phyloP scores from a whole-genome alignment of 2,797 vertebrate species.

The Melanotaenia boesemani region DNA sequence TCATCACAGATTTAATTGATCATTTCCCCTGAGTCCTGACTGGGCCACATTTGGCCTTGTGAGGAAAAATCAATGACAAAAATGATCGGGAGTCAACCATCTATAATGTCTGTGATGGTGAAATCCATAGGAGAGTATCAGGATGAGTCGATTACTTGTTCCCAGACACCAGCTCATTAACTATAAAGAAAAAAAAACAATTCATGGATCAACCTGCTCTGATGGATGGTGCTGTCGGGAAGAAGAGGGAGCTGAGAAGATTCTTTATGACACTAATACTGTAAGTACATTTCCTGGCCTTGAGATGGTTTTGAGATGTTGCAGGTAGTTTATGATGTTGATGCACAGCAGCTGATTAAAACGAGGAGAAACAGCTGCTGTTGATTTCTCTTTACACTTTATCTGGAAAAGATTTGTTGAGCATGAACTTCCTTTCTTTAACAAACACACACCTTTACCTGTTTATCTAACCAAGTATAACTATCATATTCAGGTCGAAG shows the following conservation, averaged over 20 bases:
- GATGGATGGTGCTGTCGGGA: constrained; percentile 45
- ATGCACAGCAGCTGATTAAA: constrained; percentile 43
- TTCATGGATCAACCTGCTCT: constrained; percentile 54
- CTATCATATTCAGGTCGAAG: too few relatives aligned
- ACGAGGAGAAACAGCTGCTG: neutral
- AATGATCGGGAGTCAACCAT: constrained; percentile 73
- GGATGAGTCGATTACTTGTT: constrained; percentile 69
- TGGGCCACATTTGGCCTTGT: constrained; percentile 67
- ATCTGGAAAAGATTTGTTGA: neutral
- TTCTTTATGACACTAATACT: constrained; percentile 49
- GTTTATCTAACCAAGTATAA: too few relatives aligned
- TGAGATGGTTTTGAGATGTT: constrained; percentile 34
- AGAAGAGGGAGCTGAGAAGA: constrained; percentile 13
- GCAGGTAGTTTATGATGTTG: constrained; percentile 42
- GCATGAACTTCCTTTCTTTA: neutral
- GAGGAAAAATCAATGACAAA: constrained; percentile 68
- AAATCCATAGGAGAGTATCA: constrained; percentile 56
- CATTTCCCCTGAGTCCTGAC: constrained; percentile 49
- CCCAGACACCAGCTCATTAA: constrained; percentile 66
- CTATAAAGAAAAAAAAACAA: constrained; percentile 46
- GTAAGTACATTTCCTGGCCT: constrained; percentile 56
- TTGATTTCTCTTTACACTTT: constrained; percentile 35
- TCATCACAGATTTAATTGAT: constrained; percentile 64
- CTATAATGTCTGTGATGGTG: constrained; percentile 60
- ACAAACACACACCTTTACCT: neutral